Percentiles rank a stretch among this genome's conserved stretches.
Evolutionary conservation across 1,140 invertebrate genomes (phyloP).

Genomic region (Stenopsyche tienmushanensis): DNA sequence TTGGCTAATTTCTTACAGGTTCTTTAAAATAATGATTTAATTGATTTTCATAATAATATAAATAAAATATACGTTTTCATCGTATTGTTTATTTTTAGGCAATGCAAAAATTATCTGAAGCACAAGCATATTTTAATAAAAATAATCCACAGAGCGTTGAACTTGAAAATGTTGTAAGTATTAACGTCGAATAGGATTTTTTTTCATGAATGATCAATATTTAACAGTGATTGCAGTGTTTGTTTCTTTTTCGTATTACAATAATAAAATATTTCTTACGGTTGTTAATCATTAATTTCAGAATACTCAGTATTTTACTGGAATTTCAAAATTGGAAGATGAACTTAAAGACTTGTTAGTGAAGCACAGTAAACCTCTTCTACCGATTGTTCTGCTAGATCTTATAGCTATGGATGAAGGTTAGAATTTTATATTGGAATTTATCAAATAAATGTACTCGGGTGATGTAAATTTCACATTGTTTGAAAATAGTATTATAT

Average conservation of each 20-base stretch:
- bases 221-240: conserved; percentile 23
- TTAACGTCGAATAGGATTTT: conserved; percentile 3
- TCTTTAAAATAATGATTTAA: conserved; percentile 53
- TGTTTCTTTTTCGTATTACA: conserved; percentile 9
- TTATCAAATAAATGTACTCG: no score
- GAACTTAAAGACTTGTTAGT: conserved; percentile 87
- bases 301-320: conserved; percentile 72
- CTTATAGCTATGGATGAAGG: conserved; percentile 85
- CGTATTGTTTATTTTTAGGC: conserved; percentile 67
- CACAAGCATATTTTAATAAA: conserved; percentile 89
- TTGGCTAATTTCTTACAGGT: conserved; percentile 52
- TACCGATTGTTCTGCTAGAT: conserved; percentile 82
- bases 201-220: conserved; percentile 2
- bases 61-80: not conserved
- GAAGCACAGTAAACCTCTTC: conserved; percentile 82
- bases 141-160: conserved; percentile 93
- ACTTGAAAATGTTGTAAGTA: conserved; percentile 79
- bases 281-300: conserved; percentile 51
- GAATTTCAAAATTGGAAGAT: conserved; percentile 73
- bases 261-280: not conserved
- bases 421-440: conserved; percentile 40
- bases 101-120: conserved; percentile 82
- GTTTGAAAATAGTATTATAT: no score
- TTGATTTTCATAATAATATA: conserved; percentile 2
- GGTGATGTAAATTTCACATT: no score